These are phyloP conservation scores for Chamaetylas fuelleborni DNA, from an alignment of 2,113 vertebrate species.

Conservation along the genomic window DNA sequence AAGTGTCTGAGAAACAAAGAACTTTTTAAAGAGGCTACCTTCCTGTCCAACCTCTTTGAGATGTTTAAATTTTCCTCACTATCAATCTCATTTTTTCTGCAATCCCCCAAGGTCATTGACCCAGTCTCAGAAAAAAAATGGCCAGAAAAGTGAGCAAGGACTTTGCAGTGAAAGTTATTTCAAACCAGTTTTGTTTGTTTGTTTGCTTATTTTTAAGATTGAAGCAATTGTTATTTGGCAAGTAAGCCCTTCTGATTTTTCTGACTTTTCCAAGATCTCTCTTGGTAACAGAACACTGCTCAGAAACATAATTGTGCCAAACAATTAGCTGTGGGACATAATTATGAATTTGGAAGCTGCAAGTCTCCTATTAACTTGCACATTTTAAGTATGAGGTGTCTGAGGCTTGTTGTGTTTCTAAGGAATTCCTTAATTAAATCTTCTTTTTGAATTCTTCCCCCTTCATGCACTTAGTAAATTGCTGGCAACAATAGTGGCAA, in stretches of 20 bases:
- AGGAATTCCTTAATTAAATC: slow-evolving; percentile 8
- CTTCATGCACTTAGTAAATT: neutral
- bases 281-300: neutral
- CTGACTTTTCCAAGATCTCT: neutral
- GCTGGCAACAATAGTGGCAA: neutral
- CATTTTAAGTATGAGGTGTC: neutral
- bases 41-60: neutral
- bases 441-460: neutral
- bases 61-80: neutral
- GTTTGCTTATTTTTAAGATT: neutral
- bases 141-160: neutral
- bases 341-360: neutral
- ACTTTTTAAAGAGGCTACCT: neutral
- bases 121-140: neutral
- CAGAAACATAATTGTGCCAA: neutral
- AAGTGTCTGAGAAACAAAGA: neutral
- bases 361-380: neutral
- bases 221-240: neutral
- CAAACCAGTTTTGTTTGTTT: neutral
- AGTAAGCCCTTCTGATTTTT: neutral
- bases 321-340: neutral
- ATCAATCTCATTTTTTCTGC: neutral
- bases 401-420: neutral
- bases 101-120: neutral
- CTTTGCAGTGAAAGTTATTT: neutral